Percentiles rank a stretch among this genome's conserved stretches.
Conservation (phyloP, 2,888 invertebrate species). For the Macaria notata region DNA sequence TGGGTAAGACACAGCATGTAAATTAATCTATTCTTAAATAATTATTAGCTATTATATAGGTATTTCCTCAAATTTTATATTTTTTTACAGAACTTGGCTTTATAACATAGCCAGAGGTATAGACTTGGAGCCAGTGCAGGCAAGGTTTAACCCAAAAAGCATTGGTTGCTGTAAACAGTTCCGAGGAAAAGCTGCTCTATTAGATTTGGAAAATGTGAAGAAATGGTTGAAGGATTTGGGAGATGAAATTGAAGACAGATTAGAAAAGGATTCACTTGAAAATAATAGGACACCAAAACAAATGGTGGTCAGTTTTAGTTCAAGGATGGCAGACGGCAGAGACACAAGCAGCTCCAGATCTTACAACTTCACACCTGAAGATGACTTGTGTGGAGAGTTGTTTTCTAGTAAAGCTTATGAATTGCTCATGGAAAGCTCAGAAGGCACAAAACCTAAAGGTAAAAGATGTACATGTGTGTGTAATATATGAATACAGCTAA, state of each 20-base stretch:
- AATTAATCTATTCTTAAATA: no score
- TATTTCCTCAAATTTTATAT: neutral
- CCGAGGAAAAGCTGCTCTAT: conserved; percentile 89
- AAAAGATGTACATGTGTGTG: neutral
- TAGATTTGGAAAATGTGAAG: conserved; percentile 84
- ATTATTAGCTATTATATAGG: neutral
- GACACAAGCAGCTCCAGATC: conserved; percentile 85
- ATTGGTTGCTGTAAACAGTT: conserved; percentile 98
- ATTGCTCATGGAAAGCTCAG: conserved; percentile 84
- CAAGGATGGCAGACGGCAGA: conserved; percentile 77
- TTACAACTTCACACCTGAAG: conserved; percentile 78
- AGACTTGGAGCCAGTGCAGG: conserved; percentile 93
- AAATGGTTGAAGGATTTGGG: conserved; percentile 93
- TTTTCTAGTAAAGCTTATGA: conserved; percentile 86
- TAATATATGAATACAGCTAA: no score
- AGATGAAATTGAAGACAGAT: conserved; percentile 91
- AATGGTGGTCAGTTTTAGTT: conserved; percentile 88
- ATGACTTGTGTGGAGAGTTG: conserved; percentile 85
- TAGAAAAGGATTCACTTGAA: conserved; percentile 90
- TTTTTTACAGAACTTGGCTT: conserved; percentile 86
- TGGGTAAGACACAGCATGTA: conserved; percentile 82
- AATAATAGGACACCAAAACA: conserved; percentile 91
- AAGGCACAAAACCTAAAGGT: conserved; percentile 66
- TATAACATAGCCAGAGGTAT: conserved; percentile 93
- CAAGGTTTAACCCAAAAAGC: conserved; percentile 93